A percentile compares a stretch with the other conserved stretches of the same genome.
Conservation (phyloP, 1,140 invertebrate species). For the Philaenus spumarius region DNA sequence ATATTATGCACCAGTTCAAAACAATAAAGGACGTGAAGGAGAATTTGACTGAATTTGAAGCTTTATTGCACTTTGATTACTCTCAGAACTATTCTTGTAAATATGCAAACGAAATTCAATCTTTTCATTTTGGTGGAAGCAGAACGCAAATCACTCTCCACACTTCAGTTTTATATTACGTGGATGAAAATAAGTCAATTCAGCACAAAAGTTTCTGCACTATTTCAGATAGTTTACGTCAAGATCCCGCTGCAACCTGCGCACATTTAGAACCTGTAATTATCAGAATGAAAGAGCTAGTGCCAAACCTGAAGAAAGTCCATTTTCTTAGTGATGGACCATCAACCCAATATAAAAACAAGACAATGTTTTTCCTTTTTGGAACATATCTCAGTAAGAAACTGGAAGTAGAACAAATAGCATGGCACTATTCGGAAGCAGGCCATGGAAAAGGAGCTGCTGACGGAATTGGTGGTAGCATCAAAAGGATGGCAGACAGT, state of each 20-base stretch:
- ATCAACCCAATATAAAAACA: conserved; percentile 17
- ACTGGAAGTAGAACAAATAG: conserved; percentile 3
- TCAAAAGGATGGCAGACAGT: conserved; percentile 26
- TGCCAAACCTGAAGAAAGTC: conserved; percentile 15
- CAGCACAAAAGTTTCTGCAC: conserved; percentile 36
- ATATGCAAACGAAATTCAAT: too few species aligned
- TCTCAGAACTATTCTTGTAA: conserved; percentile 17
- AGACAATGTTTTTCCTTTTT: conserved; percentile 23
- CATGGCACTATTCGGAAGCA: conserved; percentile 27
- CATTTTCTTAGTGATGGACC: too few species aligned
- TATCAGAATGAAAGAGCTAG: conserved; percentile 27
- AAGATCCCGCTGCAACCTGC: conserved; percentile 35
- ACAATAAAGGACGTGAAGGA: too few species aligned
- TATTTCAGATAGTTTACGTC: conserved; percentile 33
- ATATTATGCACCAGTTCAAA: conserved; percentile 1
- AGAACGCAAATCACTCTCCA: conserved; percentile 13
- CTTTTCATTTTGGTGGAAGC: conserved; percentile 22
- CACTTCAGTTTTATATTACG: conserved; percentile 17
- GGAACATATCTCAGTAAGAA: conserved; percentile 19
- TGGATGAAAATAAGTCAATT: conserved; percentile 3
- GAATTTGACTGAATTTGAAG: too few species aligned
- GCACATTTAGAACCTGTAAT: conserved; percentile 35
- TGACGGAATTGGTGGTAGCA: conserved; percentile 29
- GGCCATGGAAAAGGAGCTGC: conserved; percentile 29
- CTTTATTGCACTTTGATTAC: too few species aligned